phyloP scores from a whole-genome alignment of 2,888 invertebrate species.

The Noctua fimbriata region DNA sequence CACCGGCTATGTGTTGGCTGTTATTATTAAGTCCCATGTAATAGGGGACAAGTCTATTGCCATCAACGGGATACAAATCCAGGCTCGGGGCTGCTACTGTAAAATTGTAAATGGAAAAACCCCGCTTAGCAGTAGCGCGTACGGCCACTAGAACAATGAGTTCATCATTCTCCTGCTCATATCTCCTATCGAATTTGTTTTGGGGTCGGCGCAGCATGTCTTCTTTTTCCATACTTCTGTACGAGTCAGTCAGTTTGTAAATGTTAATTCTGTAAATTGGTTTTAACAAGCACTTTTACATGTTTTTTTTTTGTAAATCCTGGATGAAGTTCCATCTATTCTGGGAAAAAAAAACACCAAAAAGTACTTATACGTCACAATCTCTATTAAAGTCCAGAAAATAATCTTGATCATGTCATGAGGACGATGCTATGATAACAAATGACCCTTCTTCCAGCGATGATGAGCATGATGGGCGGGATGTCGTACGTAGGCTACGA shows the following conservation, averaged over 20 bases:
- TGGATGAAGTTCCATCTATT: not conserved
- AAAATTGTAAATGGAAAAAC: not conserved
- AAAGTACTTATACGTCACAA: not conserved
- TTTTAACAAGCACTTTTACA: not conserved
- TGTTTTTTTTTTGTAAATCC: not conserved
- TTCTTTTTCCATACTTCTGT: not conserved
- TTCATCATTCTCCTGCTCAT: not conserved
- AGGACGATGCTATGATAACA: not conserved
- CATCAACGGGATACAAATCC: not conserved
- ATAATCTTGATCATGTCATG: not conserved
- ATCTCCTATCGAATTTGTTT: not conserved
- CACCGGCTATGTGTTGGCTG: not conserved
- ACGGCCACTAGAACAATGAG: not conserved
- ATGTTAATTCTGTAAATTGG: not conserved
- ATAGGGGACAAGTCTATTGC: not conserved
- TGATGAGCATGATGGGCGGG: constrained; percentile 87
- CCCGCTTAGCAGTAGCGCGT: not conserved
- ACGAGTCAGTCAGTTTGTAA: not conserved
- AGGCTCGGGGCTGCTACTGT: not conserved
- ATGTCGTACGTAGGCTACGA: constrained; percentile 85
- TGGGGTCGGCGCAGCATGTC: not conserved
- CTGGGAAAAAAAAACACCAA: not conserved
- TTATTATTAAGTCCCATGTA: not conserved
- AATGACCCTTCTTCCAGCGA: constrained; percentile 70
- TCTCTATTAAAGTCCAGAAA: not conserved